These are phyloP conservation scores for Tylochromis polylepis DNA, from an alignment of 2,113 vertebrate species.

Conservation along the genomic window DNA sequence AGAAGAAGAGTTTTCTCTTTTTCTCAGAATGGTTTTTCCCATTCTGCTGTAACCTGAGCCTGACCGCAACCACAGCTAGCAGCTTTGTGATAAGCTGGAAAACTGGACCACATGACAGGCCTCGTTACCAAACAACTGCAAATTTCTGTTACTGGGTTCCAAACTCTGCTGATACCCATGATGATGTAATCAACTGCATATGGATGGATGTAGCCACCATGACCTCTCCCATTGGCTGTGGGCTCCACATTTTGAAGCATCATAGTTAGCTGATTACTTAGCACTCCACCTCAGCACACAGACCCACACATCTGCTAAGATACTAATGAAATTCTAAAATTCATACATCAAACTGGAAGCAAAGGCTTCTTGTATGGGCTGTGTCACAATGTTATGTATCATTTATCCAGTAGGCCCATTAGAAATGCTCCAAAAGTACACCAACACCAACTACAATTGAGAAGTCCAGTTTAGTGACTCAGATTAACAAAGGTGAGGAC, in stretches of 20 bases:
- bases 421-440: not conserved
- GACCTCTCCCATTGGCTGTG: not conserved
- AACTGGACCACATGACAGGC: not conserved
- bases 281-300: not conserved
- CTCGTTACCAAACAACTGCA: not conserved
- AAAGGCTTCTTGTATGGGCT: not conserved
- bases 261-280: not conserved
- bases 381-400: rapidly evolving
- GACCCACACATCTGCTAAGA: not conserved
- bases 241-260: not conserved
- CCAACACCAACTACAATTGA: not conserved
- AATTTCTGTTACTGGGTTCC: not conserved
- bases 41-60: too few species aligned
- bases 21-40: too few species aligned
- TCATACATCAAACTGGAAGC: not conserved
- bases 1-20: too few species aligned
- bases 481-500: not conserved
- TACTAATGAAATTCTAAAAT: not conserved
- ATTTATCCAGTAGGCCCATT: not conserved
- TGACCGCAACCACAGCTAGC: not conserved
- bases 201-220: not conserved
- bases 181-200: not conserved
- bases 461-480: not conserved
- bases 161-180: not conserved
- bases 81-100: not conserved